phyloP scores from a whole-genome alignment of 2,797 vertebrate species.

The Spinus pinus region DNA sequence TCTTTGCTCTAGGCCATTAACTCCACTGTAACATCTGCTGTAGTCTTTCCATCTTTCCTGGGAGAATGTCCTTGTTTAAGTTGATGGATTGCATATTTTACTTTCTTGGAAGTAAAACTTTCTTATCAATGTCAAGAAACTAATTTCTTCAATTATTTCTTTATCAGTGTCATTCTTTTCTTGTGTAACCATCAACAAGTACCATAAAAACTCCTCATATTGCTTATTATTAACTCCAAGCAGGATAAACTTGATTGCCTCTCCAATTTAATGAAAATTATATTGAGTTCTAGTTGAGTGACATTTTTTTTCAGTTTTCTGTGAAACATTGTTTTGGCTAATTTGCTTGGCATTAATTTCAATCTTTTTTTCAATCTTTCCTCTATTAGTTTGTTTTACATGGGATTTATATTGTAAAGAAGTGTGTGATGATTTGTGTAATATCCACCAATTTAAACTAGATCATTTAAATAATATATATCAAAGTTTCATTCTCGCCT shows the following conservation, averaged over 20 bases:
- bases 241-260: neutral
- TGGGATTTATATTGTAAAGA: neutral
- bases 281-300: constrained; percentile 28
- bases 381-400: neutral
- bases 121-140: constrained; percentile 63
- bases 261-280: constrained; percentile 48
- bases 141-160: constrained; percentile 70
- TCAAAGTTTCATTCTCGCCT: neutral
- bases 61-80: constrained; percentile 31
- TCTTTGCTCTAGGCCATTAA: constrained; percentile 15
- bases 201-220: constrained; percentile 19
- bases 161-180: constrained; percentile 65
- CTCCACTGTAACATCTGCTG: neutral
- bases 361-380: neutral
- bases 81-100: constrained; percentile 68
- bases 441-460: neutral
- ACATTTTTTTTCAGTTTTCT: neutral
- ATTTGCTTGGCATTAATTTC: constrained; percentile 7
- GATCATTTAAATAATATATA: neutral
- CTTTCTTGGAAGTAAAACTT: constrained; percentile 56
- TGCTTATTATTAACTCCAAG: constrained; percentile 52
- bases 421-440: neutral
- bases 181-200: constrained; percentile 47
- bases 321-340: neutral
- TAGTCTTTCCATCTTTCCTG: constrained; percentile 16